phyloP scores from a whole-genome alignment of 2,888 invertebrate species.

The Oxytorus armatus region DNA sequence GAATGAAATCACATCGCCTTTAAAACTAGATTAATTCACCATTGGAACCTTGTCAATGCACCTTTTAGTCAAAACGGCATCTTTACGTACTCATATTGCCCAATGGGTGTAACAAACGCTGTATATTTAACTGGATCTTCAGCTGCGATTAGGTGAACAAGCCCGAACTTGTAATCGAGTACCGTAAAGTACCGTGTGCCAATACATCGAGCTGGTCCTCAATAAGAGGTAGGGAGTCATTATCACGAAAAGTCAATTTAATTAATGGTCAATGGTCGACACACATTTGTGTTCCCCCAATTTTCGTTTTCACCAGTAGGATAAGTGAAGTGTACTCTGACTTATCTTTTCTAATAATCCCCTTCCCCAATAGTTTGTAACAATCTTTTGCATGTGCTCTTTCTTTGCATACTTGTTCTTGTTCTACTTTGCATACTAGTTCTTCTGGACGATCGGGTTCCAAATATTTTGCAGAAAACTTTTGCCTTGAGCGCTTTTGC shows the following conservation, averaged over 20 bases:
- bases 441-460: conserved; percentile 41
- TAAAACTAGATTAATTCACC: conserved; percentile 53
- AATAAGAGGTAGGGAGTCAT: conserved; percentile 64
- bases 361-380: conserved; percentile 55
- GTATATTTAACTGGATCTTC: conserved; percentile 45
- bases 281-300: conserved; percentile 66
- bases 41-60: conserved; percentile 47
- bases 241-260: conserved; percentile 51
- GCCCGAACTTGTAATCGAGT: conserved; percentile 54
- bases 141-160: conserved; percentile 31
- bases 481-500: conserved; percentile 24
- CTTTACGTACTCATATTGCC: conserved; percentile 47
- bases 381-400: conserved; percentile 53
- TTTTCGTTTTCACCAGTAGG: conserved; percentile 60
- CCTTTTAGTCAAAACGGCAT: conserved; percentile 54
- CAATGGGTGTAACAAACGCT: conserved; percentile 52
- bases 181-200: conserved; percentile 58
- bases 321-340: conserved; percentile 62
- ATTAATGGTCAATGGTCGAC: conserved; percentile 63
- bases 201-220: conserved; percentile 62
- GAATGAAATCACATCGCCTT: conserved; percentile 43
- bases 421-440: conserved; percentile 47
- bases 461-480: conserved; percentile 55
- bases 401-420: conserved; percentile 58
- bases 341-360: conserved; percentile 57